Conservation (phyloP, 2,888 invertebrate genomes). For the Ophonus ardosiacus region DNA sequence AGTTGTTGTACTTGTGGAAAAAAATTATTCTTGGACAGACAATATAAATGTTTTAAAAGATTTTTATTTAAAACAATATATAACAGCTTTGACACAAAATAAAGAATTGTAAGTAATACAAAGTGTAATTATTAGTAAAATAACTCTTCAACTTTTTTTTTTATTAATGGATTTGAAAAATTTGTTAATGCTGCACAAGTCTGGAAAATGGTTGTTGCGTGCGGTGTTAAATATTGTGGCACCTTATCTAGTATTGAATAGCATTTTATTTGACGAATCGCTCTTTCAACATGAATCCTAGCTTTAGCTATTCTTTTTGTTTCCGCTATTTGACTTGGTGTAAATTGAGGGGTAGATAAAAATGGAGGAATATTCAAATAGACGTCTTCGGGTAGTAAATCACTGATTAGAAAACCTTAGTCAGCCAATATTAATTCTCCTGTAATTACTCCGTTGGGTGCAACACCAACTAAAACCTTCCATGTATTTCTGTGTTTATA, state of each 20-base stretch:
- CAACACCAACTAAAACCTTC: background rate
- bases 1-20: background rate
- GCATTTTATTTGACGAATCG: constrained; percentile 67
- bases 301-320: constrained; percentile 67
- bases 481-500: constrained; percentile 6
- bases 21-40: background rate
- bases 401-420: constrained; percentile 68
- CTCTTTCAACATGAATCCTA: constrained; percentile 67
- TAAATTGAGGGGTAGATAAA: constrained; percentile 66
- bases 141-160: background rate
- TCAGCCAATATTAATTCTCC: constrained; percentile 68
- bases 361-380: constrained; percentile 68
- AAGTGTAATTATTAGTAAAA: background rate
- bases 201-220: background rate
- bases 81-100: background rate
- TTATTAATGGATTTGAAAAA: background rate
- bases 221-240: background rate
- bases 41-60: background rate
- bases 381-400: constrained; percentile 67
- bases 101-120: background rate
- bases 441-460: background rate
- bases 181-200: constrained; percentile 3
- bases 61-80: background rate
- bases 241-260: constrained; percentile 35
- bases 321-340: constrained; percentile 65